Percentiles rank a stretch among this genome's conserved stretches.
Conservation (phyloP, 2,888 invertebrate genomes). For the Xylota sylvarum region DNA sequence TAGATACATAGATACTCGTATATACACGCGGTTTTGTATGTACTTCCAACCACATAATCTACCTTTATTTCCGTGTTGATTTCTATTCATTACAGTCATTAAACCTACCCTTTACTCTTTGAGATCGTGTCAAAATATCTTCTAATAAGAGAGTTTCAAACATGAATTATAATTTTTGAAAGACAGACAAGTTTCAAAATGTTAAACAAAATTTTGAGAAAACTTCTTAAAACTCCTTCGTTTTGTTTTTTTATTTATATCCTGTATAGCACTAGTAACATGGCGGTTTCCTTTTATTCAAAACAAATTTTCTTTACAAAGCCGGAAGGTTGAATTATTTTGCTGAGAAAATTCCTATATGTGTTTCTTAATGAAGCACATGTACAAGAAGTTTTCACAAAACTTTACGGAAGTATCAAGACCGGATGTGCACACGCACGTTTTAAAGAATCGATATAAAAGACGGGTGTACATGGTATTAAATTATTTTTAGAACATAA, state of each 20-base stretch:
- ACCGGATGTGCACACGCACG: neutral
- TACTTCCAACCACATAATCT: no score
- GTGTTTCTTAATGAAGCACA: conserved; percentile 16
- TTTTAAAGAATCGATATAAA: neutral
- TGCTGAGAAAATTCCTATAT: neutral
- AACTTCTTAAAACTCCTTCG: neutral
- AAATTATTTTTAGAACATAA: neutral
- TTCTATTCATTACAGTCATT: no score
- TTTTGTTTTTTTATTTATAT: neutral
- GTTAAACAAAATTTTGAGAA: neutral
- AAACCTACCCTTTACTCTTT: neutral
- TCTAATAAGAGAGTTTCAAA: neutral
- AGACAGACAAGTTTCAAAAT: neutral
- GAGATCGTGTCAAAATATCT: neutral
- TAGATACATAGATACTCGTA: no score
- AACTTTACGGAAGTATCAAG: neutral
- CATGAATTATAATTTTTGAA: neutral
- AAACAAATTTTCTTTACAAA: conserved; percentile 1
- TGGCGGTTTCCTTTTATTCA: conserved; percentile 2
- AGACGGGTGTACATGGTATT: neutral
- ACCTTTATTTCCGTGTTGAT: no score
- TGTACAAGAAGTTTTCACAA: conserved; percentile 16
- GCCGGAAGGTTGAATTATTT: neutral
- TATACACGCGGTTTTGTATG: no score
- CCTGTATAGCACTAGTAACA: neutral